Evolutionary conservation across 30 jellyfish, hydroid and myxozoan species (phyloP).

Genomic region (Cassiopea xamachana): DNA sequence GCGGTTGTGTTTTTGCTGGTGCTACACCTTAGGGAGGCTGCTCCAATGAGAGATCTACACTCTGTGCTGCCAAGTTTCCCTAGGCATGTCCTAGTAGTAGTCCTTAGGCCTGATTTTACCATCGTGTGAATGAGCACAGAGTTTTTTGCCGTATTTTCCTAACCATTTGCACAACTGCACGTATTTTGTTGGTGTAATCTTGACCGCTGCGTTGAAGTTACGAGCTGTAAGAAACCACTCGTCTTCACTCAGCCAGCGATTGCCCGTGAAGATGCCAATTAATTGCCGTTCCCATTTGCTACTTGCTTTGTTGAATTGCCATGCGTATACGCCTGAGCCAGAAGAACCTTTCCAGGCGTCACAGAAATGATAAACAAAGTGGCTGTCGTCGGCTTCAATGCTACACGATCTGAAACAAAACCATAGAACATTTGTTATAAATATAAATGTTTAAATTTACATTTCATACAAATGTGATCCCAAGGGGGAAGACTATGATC

Average conservation of each 20-base stretch:
- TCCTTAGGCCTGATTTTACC: slow-evolving; percentile 39
- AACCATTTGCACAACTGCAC: slow-evolving; percentile 97
- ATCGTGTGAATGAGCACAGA: slow-evolving; percentile 58
- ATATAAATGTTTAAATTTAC: too few relatives aligned
- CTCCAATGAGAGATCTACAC: too few relatives aligned
- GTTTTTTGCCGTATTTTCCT: slow-evolving; percentile 85
- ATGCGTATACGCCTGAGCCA: slow-evolving; percentile 99
- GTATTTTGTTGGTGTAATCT: slow-evolving; percentile 82
- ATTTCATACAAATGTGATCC: too few relatives aligned
- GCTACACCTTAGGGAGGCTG: too few relatives aligned
- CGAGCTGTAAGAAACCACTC: slow-evolving; percentile 84
- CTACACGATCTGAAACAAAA: slow-evolving; percentile 84
- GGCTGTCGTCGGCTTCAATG: slow-evolving; percentile 91
- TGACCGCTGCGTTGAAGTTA: slow-evolving; percentile 96
- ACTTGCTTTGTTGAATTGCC: slow-evolving; percentile 78
- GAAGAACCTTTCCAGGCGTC: slow-evolving; percentile 98
- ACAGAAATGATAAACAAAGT: slow-evolving; percentile 91
- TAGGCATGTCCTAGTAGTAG: background rate
- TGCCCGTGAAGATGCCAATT: slow-evolving; percentile 97
- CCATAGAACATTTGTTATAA: too few relatives aligned
- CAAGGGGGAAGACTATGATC: too few relatives aligned
- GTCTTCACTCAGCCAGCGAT: slow-evolving; percentile 95
- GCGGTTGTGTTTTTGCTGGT: too few relatives aligned
- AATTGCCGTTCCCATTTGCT: slow-evolving; percentile 86
- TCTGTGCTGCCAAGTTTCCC: background rate